These are phyloP conservation scores for Calephelis virginiensis DNA, from an alignment of 1,140 invertebrate genomes.

Conservation along the genomic window DNA sequence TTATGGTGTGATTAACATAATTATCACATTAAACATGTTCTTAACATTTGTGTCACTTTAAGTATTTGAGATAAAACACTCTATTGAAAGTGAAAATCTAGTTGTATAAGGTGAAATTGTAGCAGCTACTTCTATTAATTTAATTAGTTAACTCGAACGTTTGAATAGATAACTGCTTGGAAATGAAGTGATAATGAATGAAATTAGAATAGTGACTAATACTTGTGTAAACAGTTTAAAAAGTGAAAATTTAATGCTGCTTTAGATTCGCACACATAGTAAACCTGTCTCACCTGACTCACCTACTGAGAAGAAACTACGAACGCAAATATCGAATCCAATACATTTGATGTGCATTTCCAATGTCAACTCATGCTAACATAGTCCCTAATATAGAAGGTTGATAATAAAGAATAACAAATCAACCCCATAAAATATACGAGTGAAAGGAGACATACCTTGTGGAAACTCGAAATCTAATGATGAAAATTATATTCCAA, in stretches of 20 bases:
- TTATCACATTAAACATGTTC: background rate
- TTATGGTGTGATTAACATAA: background rate
- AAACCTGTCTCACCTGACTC: constrained; percentile 58
- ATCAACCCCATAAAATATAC: constrained; percentile 49
- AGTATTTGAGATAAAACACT: background rate
- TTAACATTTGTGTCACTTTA: too few species aligned
- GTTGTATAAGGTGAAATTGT: constrained; percentile 39
- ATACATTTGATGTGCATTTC: background rate
- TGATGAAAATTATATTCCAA: constrained; percentile 34
- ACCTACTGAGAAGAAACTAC: constrained; percentile 65
- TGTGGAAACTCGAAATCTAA: constrained; percentile 47
- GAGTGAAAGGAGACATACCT: constrained; percentile 75
- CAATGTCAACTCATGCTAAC: background rate
- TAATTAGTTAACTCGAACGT: constrained; percentile 40
- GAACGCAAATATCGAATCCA: background rate
- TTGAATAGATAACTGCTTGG: constrained; percentile 17
- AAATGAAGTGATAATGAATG: background rate
- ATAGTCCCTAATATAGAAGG: background rate
- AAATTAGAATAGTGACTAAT: constrained; percentile 15
- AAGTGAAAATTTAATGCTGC: constrained; percentile 44
- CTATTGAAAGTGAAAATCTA: constrained; percentile 39
- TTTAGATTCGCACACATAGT: constrained; percentile 51
- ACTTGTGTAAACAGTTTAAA: constrained; percentile 39
- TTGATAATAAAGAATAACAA: background rate
- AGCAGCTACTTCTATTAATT: constrained; percentile 38